Conservation (phyloP, 2,113 vertebrate species). For the Corythornis madagascariensis region DNA sequence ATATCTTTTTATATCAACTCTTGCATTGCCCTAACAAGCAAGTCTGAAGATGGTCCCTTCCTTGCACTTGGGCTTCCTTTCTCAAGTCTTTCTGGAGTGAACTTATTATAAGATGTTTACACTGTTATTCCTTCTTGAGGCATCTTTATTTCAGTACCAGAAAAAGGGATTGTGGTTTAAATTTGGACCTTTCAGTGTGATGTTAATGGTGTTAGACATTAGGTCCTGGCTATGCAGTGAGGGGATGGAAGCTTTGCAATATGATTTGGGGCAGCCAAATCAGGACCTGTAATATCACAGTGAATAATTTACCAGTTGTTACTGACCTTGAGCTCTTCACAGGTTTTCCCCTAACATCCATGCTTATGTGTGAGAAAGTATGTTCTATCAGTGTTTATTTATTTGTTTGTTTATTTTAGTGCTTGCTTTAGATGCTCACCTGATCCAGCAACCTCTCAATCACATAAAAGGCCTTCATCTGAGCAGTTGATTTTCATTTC, state of each 20-base stretch:
- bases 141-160: background rate
- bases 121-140: background rate
- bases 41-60: background rate
- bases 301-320: constrained; percentile 22
- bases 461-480: background rate
- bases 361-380: background rate
- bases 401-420: background rate
- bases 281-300: background rate
- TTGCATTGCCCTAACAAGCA: background rate
- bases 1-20: background rate
- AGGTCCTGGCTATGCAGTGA: background rate
- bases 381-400: background rate
- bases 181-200: background rate
- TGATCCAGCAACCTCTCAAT: background rate
- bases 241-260: background rate
- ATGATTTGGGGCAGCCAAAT: background rate
- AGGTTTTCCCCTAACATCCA: background rate
- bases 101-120: background rate
- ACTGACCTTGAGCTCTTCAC: constrained; percentile 10
- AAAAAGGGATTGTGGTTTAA: background rate
- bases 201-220: background rate
- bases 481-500: background rate
- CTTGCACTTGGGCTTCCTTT: background rate
- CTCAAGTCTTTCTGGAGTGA: background rate
- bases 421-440: background rate